Conservation (phyloP, 2,888 invertebrate species). For the Agrilus cyanescens region DNA sequence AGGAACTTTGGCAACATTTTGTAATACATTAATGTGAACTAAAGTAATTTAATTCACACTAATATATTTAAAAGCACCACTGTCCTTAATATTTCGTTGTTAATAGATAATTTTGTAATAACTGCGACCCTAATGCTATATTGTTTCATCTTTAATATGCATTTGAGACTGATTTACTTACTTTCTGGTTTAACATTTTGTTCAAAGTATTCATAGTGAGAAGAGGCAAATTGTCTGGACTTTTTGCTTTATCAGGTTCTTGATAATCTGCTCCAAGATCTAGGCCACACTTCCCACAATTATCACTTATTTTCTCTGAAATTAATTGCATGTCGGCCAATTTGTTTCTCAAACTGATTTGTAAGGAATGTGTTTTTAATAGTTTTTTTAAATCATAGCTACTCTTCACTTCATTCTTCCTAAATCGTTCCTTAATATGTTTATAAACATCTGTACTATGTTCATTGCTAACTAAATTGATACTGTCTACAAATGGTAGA, state of each 20-base stretch:
- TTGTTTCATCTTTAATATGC: background rate
- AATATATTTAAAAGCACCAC: too few relatives aligned
- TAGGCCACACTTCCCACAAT: constrained; percentile 17
- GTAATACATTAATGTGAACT: too few relatives aligned
- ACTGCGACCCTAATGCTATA: too few relatives aligned
- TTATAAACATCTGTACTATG: constrained; percentile 25
- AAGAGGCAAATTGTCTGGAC: constrained; percentile 27
- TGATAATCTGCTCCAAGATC: constrained; percentile 10
- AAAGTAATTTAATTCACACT: too few relatives aligned
- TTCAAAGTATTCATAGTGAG: constrained; percentile 35
- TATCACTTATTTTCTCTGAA: constrained; percentile 31
- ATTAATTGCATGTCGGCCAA: constrained; percentile 47
- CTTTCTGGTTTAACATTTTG: constrained; percentile 29
- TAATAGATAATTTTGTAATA: too few relatives aligned
- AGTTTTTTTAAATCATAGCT: constrained; percentile 64
- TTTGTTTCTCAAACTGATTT: constrained; percentile 59
- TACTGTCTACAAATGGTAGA: constrained; percentile 25
- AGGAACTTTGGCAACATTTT: too few relatives aligned
- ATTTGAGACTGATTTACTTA: background rate
- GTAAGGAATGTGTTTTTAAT: constrained; percentile 55
- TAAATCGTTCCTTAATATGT: constrained; percentile 39
- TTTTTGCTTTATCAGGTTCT: constrained; percentile 19
- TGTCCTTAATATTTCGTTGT: too few relatives aligned
- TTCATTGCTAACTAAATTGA: constrained; percentile 27
- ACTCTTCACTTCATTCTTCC: constrained; percentile 51